Conservation (phyloP, 2,113 vertebrate species). For the Mellivora capensis region DNA sequence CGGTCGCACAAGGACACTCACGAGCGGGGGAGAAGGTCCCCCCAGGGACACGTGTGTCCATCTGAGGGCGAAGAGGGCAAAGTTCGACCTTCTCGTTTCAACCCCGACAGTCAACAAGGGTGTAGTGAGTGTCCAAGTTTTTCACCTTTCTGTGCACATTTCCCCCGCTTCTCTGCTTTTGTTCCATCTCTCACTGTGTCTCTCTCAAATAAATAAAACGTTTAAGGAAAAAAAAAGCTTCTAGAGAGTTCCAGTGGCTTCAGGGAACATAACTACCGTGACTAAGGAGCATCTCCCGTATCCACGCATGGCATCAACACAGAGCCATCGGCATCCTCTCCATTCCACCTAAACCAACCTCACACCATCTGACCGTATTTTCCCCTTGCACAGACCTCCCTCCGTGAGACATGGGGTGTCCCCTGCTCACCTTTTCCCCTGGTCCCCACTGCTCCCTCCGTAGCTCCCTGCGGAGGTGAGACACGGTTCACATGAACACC, state of each 20-base stretch:
- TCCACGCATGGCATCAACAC: rapidly evolving
- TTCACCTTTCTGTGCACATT: no score
- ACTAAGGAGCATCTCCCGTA: background rate
- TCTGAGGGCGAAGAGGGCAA: background rate
- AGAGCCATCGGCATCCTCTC: no score
- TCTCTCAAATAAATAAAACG: no score
- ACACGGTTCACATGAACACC: background rate
- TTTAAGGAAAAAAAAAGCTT: background rate
- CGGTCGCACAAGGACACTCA: rapidly evolving
- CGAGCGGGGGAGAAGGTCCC: rapidly evolving
- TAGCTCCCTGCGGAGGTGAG: rapidly evolving
- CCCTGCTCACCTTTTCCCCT: background rate
- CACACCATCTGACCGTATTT: background rate
- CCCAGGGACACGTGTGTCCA: rapidly evolving
- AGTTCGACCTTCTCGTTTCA: rapidly evolving
- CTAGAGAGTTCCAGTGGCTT: background rate
- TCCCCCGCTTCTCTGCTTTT: no score
- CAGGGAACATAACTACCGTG: background rate
- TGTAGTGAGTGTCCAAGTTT: rapidly evolving
- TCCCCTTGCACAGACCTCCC: background rate
- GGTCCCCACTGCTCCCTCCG: no score
- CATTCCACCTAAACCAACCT: background rate
- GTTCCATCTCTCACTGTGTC: no score
- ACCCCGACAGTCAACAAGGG: no score
- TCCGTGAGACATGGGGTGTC: background rate